A percentile compares a stretch with the other conserved stretches of the same genome.
phyloP scores from a whole-genome alignment of 2,888 invertebrate species.

The Hirtodrosophila alboralis region DNA sequence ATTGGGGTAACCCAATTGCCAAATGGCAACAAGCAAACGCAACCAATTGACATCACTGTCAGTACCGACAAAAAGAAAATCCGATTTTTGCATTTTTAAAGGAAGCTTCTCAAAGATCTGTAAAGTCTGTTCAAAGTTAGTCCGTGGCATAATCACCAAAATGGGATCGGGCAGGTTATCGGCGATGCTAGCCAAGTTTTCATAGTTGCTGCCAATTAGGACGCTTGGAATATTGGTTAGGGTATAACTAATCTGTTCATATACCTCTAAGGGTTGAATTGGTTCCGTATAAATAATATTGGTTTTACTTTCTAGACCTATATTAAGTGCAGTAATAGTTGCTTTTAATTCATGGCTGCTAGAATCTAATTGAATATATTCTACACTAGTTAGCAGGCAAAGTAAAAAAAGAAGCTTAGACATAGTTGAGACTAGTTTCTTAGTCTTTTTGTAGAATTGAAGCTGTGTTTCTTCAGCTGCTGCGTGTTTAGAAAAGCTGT shows the following conservation, averaged over 20 bases:
- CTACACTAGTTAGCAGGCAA: background rate
- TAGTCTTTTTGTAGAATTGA: slow-evolving; percentile 2
- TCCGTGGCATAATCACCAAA: slow-evolving; percentile 27
- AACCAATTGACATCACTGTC: slow-evolving; percentile 28
- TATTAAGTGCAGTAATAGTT: slow-evolving; percentile 28
- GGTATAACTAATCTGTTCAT: slow-evolving; percentile 6
- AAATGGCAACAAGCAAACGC: slow-evolving; percentile 21
- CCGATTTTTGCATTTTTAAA: slow-evolving; percentile 32
- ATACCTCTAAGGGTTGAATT: slow-evolving; percentile 1
- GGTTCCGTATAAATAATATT: slow-evolving; percentile 37
- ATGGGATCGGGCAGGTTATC: slow-evolving; percentile 25
- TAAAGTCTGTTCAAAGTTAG: background rate
- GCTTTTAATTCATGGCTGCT: slow-evolving; percentile 15
- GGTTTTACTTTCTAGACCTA: slow-evolving; percentile 28
- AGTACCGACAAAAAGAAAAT: slow-evolving; percentile 40
- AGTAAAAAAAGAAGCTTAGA: slow-evolving; percentile 7
- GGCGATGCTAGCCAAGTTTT: background rate
- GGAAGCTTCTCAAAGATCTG: slow-evolving; percentile 29
- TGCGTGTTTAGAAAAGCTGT: slow-evolving; percentile 10
- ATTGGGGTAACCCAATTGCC: slow-evolving; percentile 49
- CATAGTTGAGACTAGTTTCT: slow-evolving; percentile 28
- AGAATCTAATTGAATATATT: background rate
- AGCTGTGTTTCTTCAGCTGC: background rate
- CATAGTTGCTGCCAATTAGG: slow-evolving; percentile 10
- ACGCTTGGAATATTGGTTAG: slow-evolving; percentile 40